Evolutionary conservation across 2,888 invertebrate species (phyloP), one percentile per base, ranked within the genome.

Genomic region (Sinodicranocentrus sp.): DNA sequence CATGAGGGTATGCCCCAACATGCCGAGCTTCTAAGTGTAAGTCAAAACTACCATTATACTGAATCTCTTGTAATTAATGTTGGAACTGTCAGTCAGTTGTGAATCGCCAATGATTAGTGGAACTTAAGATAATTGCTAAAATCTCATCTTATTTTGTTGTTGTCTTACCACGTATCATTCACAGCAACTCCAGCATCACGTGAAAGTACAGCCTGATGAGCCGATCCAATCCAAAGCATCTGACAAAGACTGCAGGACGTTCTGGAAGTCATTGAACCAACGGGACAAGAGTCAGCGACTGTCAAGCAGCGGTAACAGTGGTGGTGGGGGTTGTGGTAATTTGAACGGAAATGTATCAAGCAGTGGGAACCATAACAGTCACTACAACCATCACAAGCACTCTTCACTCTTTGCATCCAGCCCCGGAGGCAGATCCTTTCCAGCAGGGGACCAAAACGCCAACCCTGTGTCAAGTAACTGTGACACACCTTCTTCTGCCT

Each of bases 11-110:
- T 82, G 23, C 72, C 85, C n/a, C 77, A 85, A 54, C 85, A 85
- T 39, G 85, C 67, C 6, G 85, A 77, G 61, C 71, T 85, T 39
- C 59, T 85, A 21, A 85, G 59, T 70, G 85, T 85, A 77, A 82
- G 73, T 67, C n/a, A n/a, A n/a, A n/a, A n/a, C n/a, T n/a, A n/a
- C n/a, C n/a, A n/a, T n/a, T n/a, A n/a, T n/a, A n/a, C n/a, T n/a
- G n/a, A 33, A 33, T 33, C 33, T 6, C 33, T 33, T 33, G n/a
- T n/a, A n/a, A n/a, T n/a, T n/a, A n/a, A n/a, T n/a, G n/a, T n/a
- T n/a, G n/a, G n/a, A n/a, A n/a, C n/a, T n/a, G n/a, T n/a, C n/a
- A n/a, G n/a, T n/a, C n/a, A n/a, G n/a, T n/a, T n/a, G n/a, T n/a
- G n/a, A n/a, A n/a, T n/a, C n/a, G n/a, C n/a, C n/a, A n/a, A n/a